Evolutionary conservation across 2,113 vertebrate species (phyloP).

Genomic region (Psettodes erumei): DNA sequence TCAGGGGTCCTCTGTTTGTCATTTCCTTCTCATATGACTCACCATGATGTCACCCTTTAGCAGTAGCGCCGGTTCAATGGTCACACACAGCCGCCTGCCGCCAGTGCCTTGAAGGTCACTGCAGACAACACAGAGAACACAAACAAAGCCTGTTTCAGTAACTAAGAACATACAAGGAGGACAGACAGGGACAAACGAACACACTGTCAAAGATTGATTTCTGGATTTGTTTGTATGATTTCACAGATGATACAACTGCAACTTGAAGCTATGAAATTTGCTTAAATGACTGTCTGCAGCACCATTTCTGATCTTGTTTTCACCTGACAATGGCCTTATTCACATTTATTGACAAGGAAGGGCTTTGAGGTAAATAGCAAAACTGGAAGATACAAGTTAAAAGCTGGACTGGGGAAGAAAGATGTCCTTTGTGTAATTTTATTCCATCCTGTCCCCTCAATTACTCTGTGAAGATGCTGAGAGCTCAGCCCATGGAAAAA

Average conservation of each 20-base stretch:
- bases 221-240: neutral
- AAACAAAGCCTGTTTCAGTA: conserved; percentile 40
- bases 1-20: conserved; percentile 3
- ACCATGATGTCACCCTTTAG: conserved; percentile 96
- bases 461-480: neutral
- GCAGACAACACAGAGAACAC: conserved; percentile 44
- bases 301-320: neutral
- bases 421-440: neutral
- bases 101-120: conserved; percentile 84
- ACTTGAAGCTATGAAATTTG: neutral
- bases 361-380: neutral
- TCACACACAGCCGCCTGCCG: conserved; percentile 87
- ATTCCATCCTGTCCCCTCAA: conserved; percentile 13
- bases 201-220: neutral
- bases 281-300: neutral
- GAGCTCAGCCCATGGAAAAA: conserved; percentile 21
- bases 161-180: neutral
- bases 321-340: neutral
- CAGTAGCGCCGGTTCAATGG: conserved; percentile 90
- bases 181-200: neutral
- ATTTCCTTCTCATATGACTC: conserved; percentile 60
- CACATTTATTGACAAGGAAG: neutral
- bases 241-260: neutral
- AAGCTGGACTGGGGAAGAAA: neutral
- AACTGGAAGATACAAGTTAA: neutral